Evolutionary conservation across 2,888 invertebrate species (phyloP).

Genomic region (Diloba caeruleocephala): DNA sequence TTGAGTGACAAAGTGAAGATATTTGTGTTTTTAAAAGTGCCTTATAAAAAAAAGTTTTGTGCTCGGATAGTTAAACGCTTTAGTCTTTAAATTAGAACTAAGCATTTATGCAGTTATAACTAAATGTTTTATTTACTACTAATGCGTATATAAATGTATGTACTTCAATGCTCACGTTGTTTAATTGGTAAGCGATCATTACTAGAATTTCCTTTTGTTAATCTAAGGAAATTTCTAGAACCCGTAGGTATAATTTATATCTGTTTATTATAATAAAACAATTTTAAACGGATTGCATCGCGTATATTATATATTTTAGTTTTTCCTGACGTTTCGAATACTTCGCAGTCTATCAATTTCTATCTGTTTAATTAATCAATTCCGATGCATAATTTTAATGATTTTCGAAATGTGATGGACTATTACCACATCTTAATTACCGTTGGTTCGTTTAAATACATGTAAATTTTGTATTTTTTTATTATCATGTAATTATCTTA

Average conservation of each 20-base stretch:
- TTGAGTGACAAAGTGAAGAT: constrained; percentile 54
- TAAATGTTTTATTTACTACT: too few relatives aligned
- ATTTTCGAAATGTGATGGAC: background rate
- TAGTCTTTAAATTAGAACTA: constrained; percentile 9
- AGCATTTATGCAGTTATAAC: background rate
- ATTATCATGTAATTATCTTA: too few relatives aligned
- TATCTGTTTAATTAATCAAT: background rate
- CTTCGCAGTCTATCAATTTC: background rate
- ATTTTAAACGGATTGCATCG: too few relatives aligned
- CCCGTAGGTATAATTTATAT: too few relatives aligned
- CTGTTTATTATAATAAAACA: too few relatives aligned
- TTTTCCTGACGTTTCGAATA: too few relatives aligned
- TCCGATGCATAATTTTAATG: too few relatives aligned
- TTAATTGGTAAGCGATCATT: constrained; percentile 9
- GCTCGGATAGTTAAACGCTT: background rate
- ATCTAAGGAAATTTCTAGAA: background rate
- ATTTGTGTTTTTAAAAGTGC: constrained; percentile 31
- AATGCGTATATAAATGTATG: too few relatives aligned
- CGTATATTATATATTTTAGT: too few relatives aligned
- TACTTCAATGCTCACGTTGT: background rate
- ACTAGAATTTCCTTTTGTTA: background rate
- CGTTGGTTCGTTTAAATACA: too few relatives aligned
- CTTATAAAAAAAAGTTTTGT: background rate
- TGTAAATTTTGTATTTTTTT: too few relatives aligned
- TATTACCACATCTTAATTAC: too few relatives aligned